Percentiles rank a stretch among this genome's conserved stretches.
These are phyloP conservation scores for Callinectes sapidus DNA, from an alignment of 2,888 invertebrate species.

Conservation along the genomic window DNA sequence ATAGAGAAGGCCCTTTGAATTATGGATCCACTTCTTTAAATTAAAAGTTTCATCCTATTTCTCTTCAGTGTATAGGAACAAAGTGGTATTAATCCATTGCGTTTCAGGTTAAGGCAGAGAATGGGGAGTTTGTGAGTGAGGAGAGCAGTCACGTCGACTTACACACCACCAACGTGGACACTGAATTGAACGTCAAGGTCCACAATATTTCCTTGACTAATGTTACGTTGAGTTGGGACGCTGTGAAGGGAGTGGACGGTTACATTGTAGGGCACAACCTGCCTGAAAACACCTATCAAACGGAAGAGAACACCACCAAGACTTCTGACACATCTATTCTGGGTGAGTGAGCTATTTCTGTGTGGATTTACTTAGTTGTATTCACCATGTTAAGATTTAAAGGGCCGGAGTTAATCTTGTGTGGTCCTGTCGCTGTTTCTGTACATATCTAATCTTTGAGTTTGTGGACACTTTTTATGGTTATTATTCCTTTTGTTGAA, in stretches of 20 bases:
- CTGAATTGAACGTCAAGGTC: neutral
- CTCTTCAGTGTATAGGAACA: neutral
- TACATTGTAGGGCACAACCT: conserved; percentile 79
- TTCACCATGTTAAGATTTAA: too few relatives aligned
- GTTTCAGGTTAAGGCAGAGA: conserved; percentile 80
- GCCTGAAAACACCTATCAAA: conserved; percentile 58
- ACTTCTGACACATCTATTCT: conserved; percentile 57
- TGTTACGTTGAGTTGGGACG: conserved; percentile 81
- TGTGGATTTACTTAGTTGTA: too few relatives aligned
- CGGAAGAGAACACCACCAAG: conserved; percentile 28
- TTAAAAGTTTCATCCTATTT: neutral
- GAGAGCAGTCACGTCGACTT: conserved; percentile 37
- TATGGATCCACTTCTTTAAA: too few relatives aligned
- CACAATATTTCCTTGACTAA: conserved; percentile 74
- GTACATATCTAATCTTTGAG: too few relatives aligned
- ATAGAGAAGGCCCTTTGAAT: too few relatives aligned
- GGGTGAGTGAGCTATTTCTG: conserved; percentile 37
- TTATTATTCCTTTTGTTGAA: too few relatives aligned
- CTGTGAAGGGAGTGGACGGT: conserved; percentile 80
- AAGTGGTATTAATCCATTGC: neutral
- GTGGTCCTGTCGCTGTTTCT: too few relatives aligned
- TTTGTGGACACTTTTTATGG: too few relatives aligned
- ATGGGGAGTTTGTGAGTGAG: conserved; percentile 80
- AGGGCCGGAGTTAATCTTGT: too few relatives aligned
- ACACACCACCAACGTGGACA: neutral